phyloP scores from a whole-genome alignment of 2,888 invertebrate genomes.

The Drosophila hamatofila region DNA sequence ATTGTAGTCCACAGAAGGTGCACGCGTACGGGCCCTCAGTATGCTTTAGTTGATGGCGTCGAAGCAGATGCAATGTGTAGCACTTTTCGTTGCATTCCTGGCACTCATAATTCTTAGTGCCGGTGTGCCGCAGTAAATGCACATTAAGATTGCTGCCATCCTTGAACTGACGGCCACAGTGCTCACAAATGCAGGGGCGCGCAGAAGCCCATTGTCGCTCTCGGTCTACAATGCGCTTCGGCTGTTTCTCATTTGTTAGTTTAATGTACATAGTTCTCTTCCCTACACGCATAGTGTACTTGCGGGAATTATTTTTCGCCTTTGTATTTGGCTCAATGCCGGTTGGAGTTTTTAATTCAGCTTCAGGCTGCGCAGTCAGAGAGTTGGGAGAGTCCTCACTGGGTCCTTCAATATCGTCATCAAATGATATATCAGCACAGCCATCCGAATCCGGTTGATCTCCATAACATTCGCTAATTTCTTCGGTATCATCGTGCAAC shows the following conservation, averaged over 20 bases:
- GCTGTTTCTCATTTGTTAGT: conserved; percentile 64
- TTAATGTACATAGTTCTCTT: conserved; percentile 69
- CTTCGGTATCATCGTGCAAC: background rate
- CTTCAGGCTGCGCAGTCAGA: background rate
- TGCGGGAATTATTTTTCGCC: conserved; percentile 33
- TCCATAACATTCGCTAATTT: background rate
- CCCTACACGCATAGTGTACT: conserved; percentile 71
- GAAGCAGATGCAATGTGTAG: conserved; percentile 61
- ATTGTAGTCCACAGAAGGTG: conserved; percentile 69
- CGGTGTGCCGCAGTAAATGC: conserved; percentile 63
- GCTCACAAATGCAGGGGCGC: conserved; percentile 67
- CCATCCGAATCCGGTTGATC: conserved; percentile 16
- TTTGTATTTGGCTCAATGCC: background rate
- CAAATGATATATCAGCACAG: conserved; percentile 3
- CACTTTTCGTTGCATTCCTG: conserved; percentile 66
- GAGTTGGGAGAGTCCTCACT: background rate
- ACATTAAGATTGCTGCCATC: conserved; percentile 69
- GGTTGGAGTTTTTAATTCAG: background rate
- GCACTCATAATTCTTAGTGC: conserved; percentile 71
- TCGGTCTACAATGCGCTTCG: conserved; percentile 69
- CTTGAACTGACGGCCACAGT: conserved; percentile 67
- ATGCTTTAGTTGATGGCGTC: conserved; percentile 68
- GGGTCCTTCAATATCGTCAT: conserved; percentile 1
- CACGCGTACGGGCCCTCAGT: conserved; percentile 70
- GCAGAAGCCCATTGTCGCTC: conserved; percentile 57